Conservation (phyloP, 2,797 vertebrate genomes). For the Cyclura pinguis region DNA sequence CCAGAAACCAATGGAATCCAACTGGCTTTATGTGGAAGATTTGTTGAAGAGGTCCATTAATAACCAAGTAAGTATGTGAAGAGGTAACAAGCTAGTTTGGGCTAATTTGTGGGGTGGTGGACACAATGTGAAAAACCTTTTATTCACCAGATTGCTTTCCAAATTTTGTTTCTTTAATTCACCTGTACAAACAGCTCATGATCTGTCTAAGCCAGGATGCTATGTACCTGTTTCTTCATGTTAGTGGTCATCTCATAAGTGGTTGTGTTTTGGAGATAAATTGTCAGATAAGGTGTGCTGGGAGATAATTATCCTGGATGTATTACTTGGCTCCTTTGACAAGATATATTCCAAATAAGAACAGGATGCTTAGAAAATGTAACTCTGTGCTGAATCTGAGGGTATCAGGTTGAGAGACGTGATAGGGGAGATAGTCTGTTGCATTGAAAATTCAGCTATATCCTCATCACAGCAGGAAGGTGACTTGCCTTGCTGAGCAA, state of each 20-base stretch:
- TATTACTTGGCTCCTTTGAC: slow-evolving; percentile 72
- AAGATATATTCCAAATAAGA: slow-evolving; percentile 81
- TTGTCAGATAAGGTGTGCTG: slow-evolving; percentile 74
- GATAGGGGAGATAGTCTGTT: slow-evolving; percentile 80
- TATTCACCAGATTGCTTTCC: slow-evolving; percentile 53
- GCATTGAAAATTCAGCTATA: slow-evolving; percentile 82
- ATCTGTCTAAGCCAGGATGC: slow-evolving; percentile 49
- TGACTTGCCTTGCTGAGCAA: slow-evolving; percentile 84
- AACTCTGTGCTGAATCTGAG: slow-evolving; percentile 70
- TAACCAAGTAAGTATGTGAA: slow-evolving; percentile 83
- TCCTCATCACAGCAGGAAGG: slow-evolving; percentile 83
- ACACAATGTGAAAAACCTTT: slow-evolving; percentile 43
- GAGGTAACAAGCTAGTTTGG: slow-evolving; percentile 35
- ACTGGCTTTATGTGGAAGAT: slow-evolving; percentile 91
- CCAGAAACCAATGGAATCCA: slow-evolving; percentile 87
- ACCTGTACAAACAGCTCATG: slow-evolving; percentile 51
- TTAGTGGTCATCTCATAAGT: slow-evolving; percentile 72
- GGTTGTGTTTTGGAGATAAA: slow-evolving; percentile 71
- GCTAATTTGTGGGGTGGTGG: slow-evolving; percentile 56
- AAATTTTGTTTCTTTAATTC: slow-evolving; percentile 62
- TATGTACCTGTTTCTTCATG: slow-evolving; percentile 55
- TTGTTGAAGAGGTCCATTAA: slow-evolving; percentile 88
- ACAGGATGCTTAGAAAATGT: slow-evolving; percentile 77
- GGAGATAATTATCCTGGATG: slow-evolving; percentile 76
- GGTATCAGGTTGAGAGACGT: slow-evolving; percentile 77